A percentile compares a stretch with the other conserved stretches of the same genome.
Evolutionary conservation across 2,888 invertebrate species (phyloP).

Genomic region (Pristionchus exspectatus): DNA sequence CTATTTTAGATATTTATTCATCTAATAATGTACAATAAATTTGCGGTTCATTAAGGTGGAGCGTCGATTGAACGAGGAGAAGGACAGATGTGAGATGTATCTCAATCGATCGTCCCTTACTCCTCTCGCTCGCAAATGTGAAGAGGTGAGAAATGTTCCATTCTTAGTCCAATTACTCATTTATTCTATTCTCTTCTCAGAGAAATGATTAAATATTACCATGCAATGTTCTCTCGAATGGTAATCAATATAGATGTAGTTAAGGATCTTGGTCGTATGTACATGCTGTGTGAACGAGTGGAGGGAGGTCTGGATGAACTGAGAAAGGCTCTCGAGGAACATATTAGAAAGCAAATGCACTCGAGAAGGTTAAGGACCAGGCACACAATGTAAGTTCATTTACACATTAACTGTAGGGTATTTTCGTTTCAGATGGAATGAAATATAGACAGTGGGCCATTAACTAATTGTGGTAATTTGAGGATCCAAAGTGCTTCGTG

Average conservation of each 20-base stretch:
- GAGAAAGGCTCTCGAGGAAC: constrained; percentile 90
- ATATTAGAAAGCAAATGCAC: constrained; percentile 94
- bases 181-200: not conserved
- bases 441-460: not conserved
- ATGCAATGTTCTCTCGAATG: not conserved
- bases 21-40: too few relatives aligned
- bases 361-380: constrained; percentile 93
- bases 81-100: constrained; percentile 93
- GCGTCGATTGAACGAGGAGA: constrained; percentile 93
- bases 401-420: constrained; percentile 48
- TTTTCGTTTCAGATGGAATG: not conserved
- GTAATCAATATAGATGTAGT: not conserved
- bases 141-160: constrained; percentile 82
- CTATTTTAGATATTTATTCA: too few relatives aligned
- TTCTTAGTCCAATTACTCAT: not conserved
- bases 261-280: constrained; percentile 94
- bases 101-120: constrained; percentile 94
- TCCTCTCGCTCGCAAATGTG: constrained; percentile 92
- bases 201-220: not conserved
- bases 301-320: constrained; percentile 93
- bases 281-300: constrained; percentile 92
- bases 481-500: constrained; percentile 49
- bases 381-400: constrained; percentile 81
- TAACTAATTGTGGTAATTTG: not conserved
- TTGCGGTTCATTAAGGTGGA: constrained; percentile 86